phyloP scores from a whole-genome alignment of 2,113 vertebrate genomes.

The Saccopteryx leptura region DNA sequence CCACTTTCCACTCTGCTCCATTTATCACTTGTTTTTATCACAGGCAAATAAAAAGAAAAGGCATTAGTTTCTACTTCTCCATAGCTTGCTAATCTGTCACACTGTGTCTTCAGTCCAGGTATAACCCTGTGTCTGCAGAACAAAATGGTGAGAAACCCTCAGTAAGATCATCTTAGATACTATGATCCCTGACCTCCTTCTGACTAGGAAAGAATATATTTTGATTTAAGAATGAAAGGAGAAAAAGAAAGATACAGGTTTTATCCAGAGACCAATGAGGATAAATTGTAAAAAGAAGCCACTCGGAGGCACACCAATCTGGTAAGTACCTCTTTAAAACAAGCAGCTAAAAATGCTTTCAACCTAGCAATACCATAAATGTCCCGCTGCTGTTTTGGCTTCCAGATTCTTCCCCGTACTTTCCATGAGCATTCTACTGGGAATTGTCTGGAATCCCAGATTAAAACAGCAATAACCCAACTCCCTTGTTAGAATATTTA shows the following conservation, averaged over 20 bases:
- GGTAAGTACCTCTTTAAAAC: slow-evolving; percentile 84
- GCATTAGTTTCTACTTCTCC: neutral
- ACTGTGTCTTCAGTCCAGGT: neutral
- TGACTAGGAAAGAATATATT: neutral
- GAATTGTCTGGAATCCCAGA: slow-evolving; percentile 86
- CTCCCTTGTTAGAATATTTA: slow-evolving; percentile 74
- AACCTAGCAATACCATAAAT: slow-evolving; percentile 88
- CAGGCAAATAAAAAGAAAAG: slow-evolving; percentile 33
- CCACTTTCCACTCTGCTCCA: neutral
- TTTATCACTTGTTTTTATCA: slow-evolving; percentile 42
- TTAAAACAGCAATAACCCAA: slow-evolving; percentile 84
- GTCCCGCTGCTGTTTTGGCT: slow-evolving; percentile 85
- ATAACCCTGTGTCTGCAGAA: neutral
- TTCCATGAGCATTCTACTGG: slow-evolving; percentile 88
- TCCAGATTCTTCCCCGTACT: slow-evolving; percentile 85
- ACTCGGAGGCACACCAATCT: slow-evolving; percentile 75
- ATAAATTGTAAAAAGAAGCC: slow-evolving; percentile 72
- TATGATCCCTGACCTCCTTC: neutral
- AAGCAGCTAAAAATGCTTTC: slow-evolving; percentile 85
- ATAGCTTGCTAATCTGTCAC: neutral
- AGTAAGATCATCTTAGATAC: neutral
- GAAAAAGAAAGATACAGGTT: neutral
- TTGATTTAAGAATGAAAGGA: slow-evolving; percentile 63
- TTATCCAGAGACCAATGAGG: slow-evolving; percentile 61
- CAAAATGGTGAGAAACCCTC: neutral